A percentile compares a stretch with the other conserved stretches of the same genome.
Evolutionary conservation across 2,113 vertebrate species (phyloP).

Genomic region (Electrona antarctica): DNA sequence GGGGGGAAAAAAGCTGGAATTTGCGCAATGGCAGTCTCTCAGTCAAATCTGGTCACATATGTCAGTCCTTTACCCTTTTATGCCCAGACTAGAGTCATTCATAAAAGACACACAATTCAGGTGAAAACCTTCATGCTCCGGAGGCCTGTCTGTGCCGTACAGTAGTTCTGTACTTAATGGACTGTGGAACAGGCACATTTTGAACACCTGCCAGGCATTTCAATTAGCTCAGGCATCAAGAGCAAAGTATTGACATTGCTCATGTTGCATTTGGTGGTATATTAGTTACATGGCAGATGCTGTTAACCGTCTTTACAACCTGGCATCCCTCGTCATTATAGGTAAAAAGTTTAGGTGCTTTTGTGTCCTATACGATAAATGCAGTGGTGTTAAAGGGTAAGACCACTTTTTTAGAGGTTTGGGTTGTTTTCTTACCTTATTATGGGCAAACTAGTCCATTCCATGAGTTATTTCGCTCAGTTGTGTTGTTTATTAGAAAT

Average conservation of each 20-base stretch:
- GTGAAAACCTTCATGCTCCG: not conserved
- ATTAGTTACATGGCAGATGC: not conserved
- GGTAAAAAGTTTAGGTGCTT: not conserved
- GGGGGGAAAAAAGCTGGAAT: no score
- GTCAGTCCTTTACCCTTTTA: no score
- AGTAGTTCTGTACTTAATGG: conserved; percentile 18
- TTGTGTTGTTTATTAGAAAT: no score
- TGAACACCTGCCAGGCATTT: not conserved
- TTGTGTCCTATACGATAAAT: no score
- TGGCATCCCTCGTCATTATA: not conserved
- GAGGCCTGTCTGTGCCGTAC: not conserved
- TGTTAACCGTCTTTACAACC: not conserved
- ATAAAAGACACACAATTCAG: not conserved
- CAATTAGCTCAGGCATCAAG: not conserved
- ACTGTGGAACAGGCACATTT: not conserved
- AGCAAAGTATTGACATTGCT: not conserved
- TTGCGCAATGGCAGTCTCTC: no score
- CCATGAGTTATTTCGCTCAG: no score
- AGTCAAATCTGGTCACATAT: no score
- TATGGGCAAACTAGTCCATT: no score
- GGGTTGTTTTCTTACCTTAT: no score
- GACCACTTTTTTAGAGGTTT: no score
- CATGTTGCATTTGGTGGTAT: not conserved
- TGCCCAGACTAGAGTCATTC: conserved; percentile 1
- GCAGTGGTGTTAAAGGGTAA: no score